These are phyloP conservation scores for Melikaiella ostensackeni DNA, from an alignment of 2,888 invertebrate species.

Conservation along the genomic window DNA sequence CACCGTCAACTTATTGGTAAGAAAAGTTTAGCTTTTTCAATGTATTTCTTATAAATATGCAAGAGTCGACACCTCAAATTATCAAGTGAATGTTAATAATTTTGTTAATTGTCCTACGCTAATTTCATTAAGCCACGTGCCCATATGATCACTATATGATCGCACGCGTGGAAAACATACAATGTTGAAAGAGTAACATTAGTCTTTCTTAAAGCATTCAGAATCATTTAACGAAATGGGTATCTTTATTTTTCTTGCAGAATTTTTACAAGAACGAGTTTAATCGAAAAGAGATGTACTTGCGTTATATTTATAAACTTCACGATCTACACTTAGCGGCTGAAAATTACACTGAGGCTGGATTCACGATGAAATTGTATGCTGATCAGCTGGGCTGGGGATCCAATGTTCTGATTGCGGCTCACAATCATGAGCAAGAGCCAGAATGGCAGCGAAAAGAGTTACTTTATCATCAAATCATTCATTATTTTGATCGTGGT, in stretches of 20 bases:
- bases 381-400: conserved; percentile 94
- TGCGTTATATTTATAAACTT: conserved; percentile 96
- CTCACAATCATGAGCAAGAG: conserved; percentile 85
- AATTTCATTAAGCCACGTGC: conserved; percentile 48
- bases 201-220: conserved; percentile 15
- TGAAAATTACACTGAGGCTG: conserved; percentile 96
- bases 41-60: background rate
- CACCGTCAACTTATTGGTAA: conserved; percentile 93
- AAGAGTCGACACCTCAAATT: background rate
- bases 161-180: background rate
- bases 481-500: conserved; percentile 95
- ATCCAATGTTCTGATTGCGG: conserved; percentile 81
- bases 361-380: conserved; percentile 95
- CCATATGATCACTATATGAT: background rate
- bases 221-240: conserved; percentile 54
- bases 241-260: conserved; percentile 77
- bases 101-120: conserved; percentile 52
- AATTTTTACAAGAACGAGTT: conserved; percentile 98
- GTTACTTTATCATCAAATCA: conserved; percentile 90
- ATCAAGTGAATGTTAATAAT: conserved; percentile 29
- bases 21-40: conserved; percentile 56
- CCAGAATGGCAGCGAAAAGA: conserved; percentile 95
- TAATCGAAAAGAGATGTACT: conserved; percentile 96
- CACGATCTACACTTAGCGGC: conserved; percentile 94
- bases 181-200: conserved; percentile 13